Conservation (phyloP, 92 coral and sea anemone genomes). For the Montipora capitata region DNA sequence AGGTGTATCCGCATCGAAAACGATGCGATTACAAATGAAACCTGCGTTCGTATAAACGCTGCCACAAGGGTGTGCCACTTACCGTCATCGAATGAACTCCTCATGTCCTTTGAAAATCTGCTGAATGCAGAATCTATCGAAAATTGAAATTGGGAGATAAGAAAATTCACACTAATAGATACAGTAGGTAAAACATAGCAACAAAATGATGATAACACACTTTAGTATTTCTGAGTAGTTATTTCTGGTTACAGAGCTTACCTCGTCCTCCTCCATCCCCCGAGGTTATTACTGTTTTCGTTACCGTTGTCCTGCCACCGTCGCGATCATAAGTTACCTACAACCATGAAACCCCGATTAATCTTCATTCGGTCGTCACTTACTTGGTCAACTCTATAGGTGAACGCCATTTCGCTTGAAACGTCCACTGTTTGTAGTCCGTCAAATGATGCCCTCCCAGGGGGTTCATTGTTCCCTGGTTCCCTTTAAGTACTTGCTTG, state of each 20-base stretch:
- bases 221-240: no score
- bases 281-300: slow-evolving; percentile 60
- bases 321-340: slow-evolving; percentile 75
- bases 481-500: no score
- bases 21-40: no score
- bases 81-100: slow-evolving; percentile 45
- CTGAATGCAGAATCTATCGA: slow-evolving; percentile 19
- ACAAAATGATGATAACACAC: no score
- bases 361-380: no score
- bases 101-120: slow-evolving; percentile 37
- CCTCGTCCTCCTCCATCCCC: slow-evolving; percentile 55
- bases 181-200: no score
- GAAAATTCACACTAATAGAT: not conserved
- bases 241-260: not conserved
- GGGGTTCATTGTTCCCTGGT: no score
- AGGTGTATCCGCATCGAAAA: no score
- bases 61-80: not conserved
- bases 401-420: no score
- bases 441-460: no score
- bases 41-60: not conserved
- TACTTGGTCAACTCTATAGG: no score
- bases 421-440: no score
- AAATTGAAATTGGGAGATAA: not conserved
- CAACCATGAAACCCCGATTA: not conserved
- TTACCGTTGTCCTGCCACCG: slow-evolving; percentile 74